Conservation (phyloP, 2,888 invertebrate species). For the Encarsia formosa region DNA sequence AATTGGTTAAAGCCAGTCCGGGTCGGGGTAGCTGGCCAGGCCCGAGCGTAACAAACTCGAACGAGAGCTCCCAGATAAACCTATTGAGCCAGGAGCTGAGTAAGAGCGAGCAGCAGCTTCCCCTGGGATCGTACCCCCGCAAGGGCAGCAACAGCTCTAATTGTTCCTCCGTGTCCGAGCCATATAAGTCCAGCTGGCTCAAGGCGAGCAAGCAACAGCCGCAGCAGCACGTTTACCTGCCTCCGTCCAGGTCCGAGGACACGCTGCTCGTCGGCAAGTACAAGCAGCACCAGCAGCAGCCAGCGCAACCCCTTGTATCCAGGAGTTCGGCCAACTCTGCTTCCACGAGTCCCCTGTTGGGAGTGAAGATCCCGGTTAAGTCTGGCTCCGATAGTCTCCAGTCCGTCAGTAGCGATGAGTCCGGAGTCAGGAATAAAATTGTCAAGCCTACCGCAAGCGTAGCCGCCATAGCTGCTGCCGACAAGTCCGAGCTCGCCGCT, state of each 20-base stretch:
- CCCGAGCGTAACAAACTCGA: constrained; percentile 62
- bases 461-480: constrained; percentile 43
- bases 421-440: constrained; percentile 33
- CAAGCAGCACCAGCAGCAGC: constrained; percentile 34
- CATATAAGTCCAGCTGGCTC: constrained; percentile 31
- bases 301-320: constrained; percentile 39
- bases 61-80: constrained; percentile 54
- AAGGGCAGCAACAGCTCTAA: constrained; percentile 44
- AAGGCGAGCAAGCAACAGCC: constrained; percentile 29
- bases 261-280: constrained; percentile 57
- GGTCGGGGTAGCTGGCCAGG: constrained; percentile 85
- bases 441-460: constrained; percentile 45
- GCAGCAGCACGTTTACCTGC: constrained; percentile 47
- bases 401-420: constrained; percentile 53
- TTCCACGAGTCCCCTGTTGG: constrained; percentile 67
- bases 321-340: constrained; percentile 61
- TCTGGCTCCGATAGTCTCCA: constrained; percentile 58
- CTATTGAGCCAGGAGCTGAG: constrained; percentile 68
- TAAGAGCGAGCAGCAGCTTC: constrained; percentile 75
- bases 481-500: background rate
- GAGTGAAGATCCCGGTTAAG: constrained; percentile 54
- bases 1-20: constrained; percentile 71
- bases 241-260: constrained; percentile 78
- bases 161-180: constrained; percentile 39
- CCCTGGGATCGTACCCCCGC: constrained; percentile 40